Percentiles rank a stretch among this genome's conserved stretches.
These are phyloP conservation scores for Venustaconcha ellipsiformis DNA, from an alignment of 1,140 invertebrate genomes.

Conservation along the genomic window DNA sequence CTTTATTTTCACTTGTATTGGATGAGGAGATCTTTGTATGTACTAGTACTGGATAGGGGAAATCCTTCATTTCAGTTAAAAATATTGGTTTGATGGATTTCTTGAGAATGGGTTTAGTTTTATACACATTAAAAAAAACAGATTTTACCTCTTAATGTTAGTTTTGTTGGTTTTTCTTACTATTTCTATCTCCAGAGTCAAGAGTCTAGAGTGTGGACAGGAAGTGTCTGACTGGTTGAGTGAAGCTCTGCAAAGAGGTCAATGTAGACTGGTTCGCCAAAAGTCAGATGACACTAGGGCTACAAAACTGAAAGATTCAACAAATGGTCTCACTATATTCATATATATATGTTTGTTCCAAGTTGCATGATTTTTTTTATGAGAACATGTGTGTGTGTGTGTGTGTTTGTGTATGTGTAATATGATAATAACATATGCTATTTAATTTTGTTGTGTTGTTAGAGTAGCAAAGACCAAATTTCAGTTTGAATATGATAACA, in stretches of 20 bases:
- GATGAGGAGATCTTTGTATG: too few relatives aligned
- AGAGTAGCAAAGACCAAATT: not conserved
- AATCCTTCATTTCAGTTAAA: not conserved
- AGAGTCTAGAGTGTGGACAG: conserved; percentile 86
- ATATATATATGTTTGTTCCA: not conserved
- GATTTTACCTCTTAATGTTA: not conserved
- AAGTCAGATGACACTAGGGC: conserved; percentile 39
- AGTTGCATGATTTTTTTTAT: not conserved
- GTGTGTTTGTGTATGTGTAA: too few relatives aligned
- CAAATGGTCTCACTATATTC: conserved; percentile 2
- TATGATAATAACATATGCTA: not conserved
- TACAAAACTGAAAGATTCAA: conserved; percentile 41
- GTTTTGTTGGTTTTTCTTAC: not conserved
- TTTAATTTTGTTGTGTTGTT: not conserved
- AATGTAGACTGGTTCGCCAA: conserved; percentile 56
- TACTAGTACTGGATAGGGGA: too few relatives aligned
- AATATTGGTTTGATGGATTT: not conserved
- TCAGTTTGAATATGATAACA: too few relatives aligned
- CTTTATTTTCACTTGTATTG: too few relatives aligned
- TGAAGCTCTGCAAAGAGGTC: conserved; percentile 49
- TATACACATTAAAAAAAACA: not conserved
- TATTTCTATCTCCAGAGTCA: conserved; percentile 68
- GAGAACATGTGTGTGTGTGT: not conserved
- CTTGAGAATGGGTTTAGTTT: not conserved
- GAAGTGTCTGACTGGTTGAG: conserved; percentile 57